Evolutionary conservation across 1,140 invertebrate genomes (phyloP), one percentile per base, ranked within the genome.

Genomic region (Phenacoccus solenopsis): DNA sequence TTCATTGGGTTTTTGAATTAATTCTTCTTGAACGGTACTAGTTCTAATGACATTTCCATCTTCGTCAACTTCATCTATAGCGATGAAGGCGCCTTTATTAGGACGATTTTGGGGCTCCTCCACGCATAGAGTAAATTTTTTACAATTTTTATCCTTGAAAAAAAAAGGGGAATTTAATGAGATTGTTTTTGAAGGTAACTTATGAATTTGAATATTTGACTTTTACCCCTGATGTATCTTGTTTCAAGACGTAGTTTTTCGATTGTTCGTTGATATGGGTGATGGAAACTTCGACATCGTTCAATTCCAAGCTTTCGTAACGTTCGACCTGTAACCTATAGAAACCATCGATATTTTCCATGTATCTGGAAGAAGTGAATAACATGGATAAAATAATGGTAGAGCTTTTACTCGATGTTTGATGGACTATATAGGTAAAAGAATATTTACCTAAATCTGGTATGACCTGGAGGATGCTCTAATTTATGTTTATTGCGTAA

Each of bases 231-330:
- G 38, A 49, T 16, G 59, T 2, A 9, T 64, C 59, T 24, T 64
- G 4, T 64, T 64, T 10, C 20, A 64, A 24, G 4, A 64, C 59
- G 59, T 25, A 64, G 16, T 64, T 64, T 27, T 24, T 27, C 10
- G 25, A 24, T 27, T 27, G 59, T 16, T 64, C 22, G 59, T 64
- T 27, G 22, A 24, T 27, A 27, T 64, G 21, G 12, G 59, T 27
- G 5, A 24, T 24, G 4, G 22, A 24, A 27, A 24, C 21, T 9
- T 64, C 10, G 59, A 64, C 59, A 27, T 85, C 84, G 0, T 83
- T 85, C 0, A 87, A 85, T 74, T 91, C 88, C n/a, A 90, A 75
- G 70, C 85, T 87, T 79, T 92, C 90, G 71, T 88, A 89, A 68
- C 90, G 82, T 5, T 89, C 85, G 30, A 85, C 89, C 77, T 90